Evolutionary conservation across 37 sponge, comb jelly and placozoan species (phyloP), one percentile per base, ranked within the genome.

Genomic region (Haliclona indistincta): DNA sequence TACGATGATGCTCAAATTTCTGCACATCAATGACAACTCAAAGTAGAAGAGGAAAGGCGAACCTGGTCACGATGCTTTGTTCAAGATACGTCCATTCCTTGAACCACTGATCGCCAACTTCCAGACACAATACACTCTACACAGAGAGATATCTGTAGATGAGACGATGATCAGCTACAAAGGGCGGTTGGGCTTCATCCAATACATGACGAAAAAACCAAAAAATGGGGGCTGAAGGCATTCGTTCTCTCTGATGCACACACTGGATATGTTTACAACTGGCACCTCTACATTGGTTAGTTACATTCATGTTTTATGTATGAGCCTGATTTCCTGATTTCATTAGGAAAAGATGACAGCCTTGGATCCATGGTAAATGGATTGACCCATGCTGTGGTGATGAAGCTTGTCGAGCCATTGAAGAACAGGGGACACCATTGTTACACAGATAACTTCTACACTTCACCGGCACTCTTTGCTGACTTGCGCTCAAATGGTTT

Each of bases 161-260:
- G n/a, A n/a, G n/a, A n/a, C 22, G 0, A 70, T 79, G 61, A 68
- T 79, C 2, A 22, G 22, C 7, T 77, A 41, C 68, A 67, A 77
- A 33, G 69, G 69, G 19, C 52, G 68, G 47, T 70, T 77, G 22
- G 19, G 63, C 32, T 42, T 64, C 15, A 36, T 66, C 34, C 76
- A 75, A 15, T 51, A 54, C 26, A 49, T 52, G 35, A 52, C 72
- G 19, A 71, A 53, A 28, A 71, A 71, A 28, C 28, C 72, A 4
- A 71, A 17, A 74, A 74, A 63, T 74, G 75, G 75, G 75, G 63
- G 10, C 33, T 74, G 43, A 74, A 74, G 41, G 75, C 74, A 2
- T 73, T 56, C 8, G 74, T 73, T 23, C 61, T 73, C 6, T 38
- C 74, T 7, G 74, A 73, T 29, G 13, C n/a, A 1, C 15, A 28